phyloP scores from a whole-genome alignment of 2,797 vertebrate species.

The Enteromius trimaculatus region DNA sequence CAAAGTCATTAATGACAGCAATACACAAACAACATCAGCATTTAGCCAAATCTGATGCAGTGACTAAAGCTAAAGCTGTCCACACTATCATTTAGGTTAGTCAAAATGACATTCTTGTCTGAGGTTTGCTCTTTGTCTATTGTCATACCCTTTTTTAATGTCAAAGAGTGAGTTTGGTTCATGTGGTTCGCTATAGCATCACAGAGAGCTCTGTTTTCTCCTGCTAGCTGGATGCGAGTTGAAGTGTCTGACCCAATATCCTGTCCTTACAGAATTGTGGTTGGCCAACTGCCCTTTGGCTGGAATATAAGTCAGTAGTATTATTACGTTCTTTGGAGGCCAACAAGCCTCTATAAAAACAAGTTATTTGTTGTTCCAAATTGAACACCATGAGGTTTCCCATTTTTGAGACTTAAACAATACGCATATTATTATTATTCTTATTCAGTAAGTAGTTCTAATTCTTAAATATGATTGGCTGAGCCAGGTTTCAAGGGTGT shows the following conservation, averaged over 20 bases:
- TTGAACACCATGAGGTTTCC: background rate
- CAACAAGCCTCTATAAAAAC: background rate
- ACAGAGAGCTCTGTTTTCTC: slow-evolving; percentile 28
- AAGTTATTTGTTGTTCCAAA: slow-evolving; percentile 30
- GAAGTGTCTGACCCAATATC: slow-evolving; percentile 36
- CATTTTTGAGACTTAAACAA: background rate
- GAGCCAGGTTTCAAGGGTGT: background rate
- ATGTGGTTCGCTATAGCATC: slow-evolving; percentile 37
- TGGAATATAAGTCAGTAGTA: slow-evolving; percentile 29
- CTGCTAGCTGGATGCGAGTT: slow-evolving; percentile 26
- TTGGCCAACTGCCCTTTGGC: slow-evolving; percentile 9
- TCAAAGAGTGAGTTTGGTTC: slow-evolving; percentile 25
- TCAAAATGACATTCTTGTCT: slow-evolving; percentile 43
- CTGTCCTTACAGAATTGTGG: slow-evolving; percentile 28
- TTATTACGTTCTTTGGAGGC: slow-evolving; percentile 12
- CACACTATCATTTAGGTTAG: slow-evolving; percentile 51
- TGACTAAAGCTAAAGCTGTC: slow-evolving; percentile 4
- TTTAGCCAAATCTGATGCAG: slow-evolving; percentile 23
- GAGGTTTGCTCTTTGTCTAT: slow-evolving; percentile 57
- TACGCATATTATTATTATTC: background rate
- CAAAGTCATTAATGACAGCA: slow-evolving; percentile 11
- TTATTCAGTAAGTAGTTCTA: background rate
- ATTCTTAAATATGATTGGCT: background rate
- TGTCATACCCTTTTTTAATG: slow-evolving; percentile 44
- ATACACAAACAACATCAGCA: slow-evolving; percentile 21